phyloP scores from a whole-genome alignment of 2,113 vertebrate species.

The Bujurquina vittata region DNA sequence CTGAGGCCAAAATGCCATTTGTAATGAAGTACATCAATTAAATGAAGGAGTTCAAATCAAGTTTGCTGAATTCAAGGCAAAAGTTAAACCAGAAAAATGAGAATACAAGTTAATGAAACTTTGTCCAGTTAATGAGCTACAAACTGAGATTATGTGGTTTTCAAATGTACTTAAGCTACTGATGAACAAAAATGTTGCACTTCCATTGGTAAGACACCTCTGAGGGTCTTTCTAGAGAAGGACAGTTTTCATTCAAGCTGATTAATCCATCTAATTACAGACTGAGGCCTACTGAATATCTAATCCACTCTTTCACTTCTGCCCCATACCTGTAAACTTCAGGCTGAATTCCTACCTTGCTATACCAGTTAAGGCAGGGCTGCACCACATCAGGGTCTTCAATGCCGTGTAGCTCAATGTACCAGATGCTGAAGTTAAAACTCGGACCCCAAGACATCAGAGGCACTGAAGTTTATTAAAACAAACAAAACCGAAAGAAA shows the following conservation, averaged over 20 bases:
- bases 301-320: not conserved
- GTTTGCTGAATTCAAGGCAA: not conserved
- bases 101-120: not conserved
- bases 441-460: slow-evolving; percentile 99
- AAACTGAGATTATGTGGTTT: not conserved
- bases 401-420: slow-evolving; percentile 97
- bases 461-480: slow-evolving; percentile 88
- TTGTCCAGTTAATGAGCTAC: not conserved
- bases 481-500: slow-evolving; percentile 31
- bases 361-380: slow-evolving; percentile 99
- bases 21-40: not conserved
- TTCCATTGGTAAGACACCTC: not conserved
- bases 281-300: not conserved
- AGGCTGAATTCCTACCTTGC: slow-evolving; percentile 86
- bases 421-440: slow-evolving; percentile 99
- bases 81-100: not conserved
- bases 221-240: too few species aligned
- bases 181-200: too few species aligned
- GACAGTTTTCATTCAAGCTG: not conserved
- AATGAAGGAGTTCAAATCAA: not conserved
- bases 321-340: not conserved
- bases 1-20: not conserved
- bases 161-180: not conserved
- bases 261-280: not conserved
- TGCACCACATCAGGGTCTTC: slow-evolving; percentile 98